These are phyloP conservation scores for Cephalopholis sonnerati DNA, from an alignment of 2,113 vertebrate species.

Conservation along the genomic window DNA sequence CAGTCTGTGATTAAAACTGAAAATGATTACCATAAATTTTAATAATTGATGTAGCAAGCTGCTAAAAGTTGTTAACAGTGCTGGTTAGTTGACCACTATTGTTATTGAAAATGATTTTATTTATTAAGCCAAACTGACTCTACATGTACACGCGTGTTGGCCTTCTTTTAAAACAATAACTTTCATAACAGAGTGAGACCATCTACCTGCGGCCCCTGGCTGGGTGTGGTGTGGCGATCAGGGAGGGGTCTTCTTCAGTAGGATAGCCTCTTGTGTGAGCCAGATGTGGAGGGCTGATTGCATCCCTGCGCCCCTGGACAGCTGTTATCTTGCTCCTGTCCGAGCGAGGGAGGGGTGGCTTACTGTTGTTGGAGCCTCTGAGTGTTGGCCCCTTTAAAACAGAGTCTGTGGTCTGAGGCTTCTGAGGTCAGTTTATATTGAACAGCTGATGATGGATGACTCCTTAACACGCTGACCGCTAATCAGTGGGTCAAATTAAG, in stretches of 20 bases:
- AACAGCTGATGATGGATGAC: not conserved
- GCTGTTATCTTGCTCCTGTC: not conserved
- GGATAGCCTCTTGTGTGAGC: not conserved
- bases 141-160: too few species aligned
- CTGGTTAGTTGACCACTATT: not conserved
- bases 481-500: not conserved
- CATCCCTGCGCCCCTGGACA: not conserved
- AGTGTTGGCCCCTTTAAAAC: conserved; percentile 14
- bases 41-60: too few species aligned
- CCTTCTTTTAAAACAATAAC: not conserved
- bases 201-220: conserved; percentile 14
- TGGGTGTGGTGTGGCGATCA: conserved; percentile 10
- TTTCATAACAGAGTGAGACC: not conserved
- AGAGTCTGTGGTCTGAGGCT: not conserved
- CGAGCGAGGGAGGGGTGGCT: not conserved
- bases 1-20: not conserved
- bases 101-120: not conserved
- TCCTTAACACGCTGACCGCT: not conserved
- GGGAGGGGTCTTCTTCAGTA: not conserved
- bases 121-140: not conserved
- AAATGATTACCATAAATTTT: not conserved
- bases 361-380: not conserved
- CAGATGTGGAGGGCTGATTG: conserved; percentile 23
- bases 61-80: not conserved
- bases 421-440: conserved; percentile 3